Conservation (phyloP, 2,888 invertebrate species). For the Chironomus tentans region DNA sequence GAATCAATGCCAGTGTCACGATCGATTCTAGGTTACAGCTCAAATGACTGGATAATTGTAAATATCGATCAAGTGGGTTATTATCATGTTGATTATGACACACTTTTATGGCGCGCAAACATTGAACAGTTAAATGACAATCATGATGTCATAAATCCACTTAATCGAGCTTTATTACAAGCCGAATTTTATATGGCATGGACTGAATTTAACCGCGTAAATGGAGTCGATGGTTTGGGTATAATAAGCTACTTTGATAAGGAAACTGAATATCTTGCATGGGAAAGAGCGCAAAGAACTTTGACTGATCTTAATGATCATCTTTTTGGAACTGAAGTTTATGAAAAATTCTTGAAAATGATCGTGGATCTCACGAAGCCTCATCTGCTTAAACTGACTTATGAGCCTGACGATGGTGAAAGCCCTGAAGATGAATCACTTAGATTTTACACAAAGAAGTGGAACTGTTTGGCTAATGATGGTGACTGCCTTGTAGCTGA, state of each 20-base stretch:
- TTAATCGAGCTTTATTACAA: background rate
- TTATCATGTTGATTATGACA: conserved; percentile 9
- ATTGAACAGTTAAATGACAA: conserved; percentile 41
- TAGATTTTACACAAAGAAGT: background rate
- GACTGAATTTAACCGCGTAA: background rate
- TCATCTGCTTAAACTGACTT: background rate
- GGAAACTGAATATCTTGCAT: background rate
- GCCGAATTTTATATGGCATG: background rate
- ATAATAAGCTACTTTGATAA: background rate
- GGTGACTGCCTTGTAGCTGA: no score
- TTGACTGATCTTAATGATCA: background rate
- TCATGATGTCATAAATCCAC: conserved; percentile 32
- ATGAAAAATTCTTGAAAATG: background rate
- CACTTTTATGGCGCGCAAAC: conserved; percentile 50
- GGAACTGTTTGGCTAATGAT: no score
- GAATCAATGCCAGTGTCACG: background rate
- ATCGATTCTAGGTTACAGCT: background rate
- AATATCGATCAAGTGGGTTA: background rate
- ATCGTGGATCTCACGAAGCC: background rate
- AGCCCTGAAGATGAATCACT: background rate
- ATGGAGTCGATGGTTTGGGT: background rate
- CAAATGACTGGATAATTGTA: background rate
- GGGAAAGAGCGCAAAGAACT: background rate
- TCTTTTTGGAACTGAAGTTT: background rate
- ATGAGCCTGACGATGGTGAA: background rate